Evolutionary conservation across 92 coral and sea anemone species (phyloP).

Genomic region (Zoanthus gigantus): DNA sequence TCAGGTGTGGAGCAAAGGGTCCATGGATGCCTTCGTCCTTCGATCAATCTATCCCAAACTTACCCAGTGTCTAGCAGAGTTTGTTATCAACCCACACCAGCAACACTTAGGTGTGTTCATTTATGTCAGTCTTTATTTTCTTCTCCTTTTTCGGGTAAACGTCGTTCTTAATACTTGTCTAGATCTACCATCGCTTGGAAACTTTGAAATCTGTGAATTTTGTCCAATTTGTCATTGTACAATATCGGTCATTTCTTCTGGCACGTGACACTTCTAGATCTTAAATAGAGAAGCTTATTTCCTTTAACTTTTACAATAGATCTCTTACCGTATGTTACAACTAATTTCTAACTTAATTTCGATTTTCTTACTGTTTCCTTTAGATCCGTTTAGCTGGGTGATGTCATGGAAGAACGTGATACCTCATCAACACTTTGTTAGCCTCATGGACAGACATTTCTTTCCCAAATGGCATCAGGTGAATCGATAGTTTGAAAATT

Average conservation of each 20-base stretch:
- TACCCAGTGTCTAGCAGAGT: conserved; percentile 90
- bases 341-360: too few species aligned
- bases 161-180: too few species aligned
- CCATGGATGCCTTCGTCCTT: conserved; percentile 96
- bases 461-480: conserved; percentile 99
- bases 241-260: too few species aligned
- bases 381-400: conserved; percentile 97
- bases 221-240: too few species aligned
- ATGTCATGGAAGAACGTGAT: conserved; percentile 94
- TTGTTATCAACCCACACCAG: conserved; percentile 97
- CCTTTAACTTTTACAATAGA: too few species aligned
- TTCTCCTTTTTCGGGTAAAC: too few species aligned
- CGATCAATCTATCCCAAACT: conserved; percentile 96
- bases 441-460: conserved; percentile 95
- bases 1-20: conserved; percentile 96
- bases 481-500: not conserved
- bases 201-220: too few species aligned
- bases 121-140: not conserved
- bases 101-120: conserved; percentile 87
- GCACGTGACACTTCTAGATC: too few species aligned
- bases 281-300: too few species aligned
- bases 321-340: too few species aligned
- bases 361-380: not conserved
- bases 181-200: too few species aligned
- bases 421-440: conserved; percentile 95